Percentiles rank a stretch among this genome's conserved stretches.
These are phyloP conservation scores for Coccyzus lansbergi DNA, from an alignment of 2,797 vertebrate species.

Conservation along the genomic window DNA sequence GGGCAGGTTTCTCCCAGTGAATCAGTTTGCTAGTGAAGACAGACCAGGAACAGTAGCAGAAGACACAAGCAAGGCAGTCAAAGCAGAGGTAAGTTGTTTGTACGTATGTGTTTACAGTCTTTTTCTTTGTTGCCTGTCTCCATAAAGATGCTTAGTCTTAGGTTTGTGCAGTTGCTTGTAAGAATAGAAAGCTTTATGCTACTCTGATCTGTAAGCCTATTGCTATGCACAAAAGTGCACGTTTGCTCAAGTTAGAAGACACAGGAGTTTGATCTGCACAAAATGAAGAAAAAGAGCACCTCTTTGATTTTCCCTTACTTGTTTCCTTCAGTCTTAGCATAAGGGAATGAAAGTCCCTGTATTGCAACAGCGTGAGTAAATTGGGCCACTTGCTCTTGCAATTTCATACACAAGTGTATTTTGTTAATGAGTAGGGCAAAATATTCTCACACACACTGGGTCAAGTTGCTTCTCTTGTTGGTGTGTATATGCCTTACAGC, in stretches of 20 bases:
- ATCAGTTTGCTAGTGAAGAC: constrained; percentile 38
- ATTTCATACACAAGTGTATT: accelerated
- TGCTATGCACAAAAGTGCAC: neutral
- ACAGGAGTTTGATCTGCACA: neutral
- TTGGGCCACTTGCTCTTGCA: neutral
- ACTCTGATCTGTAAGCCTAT: neutral
- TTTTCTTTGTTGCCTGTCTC: neutral
- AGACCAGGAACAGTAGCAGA: neutral
- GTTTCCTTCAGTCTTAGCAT: neutral
- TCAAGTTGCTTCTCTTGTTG: neutral
- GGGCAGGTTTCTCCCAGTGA: constrained; percentile 13
- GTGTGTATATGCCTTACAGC: neutral
- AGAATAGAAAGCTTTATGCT: neutral
- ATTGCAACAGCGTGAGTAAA: neutral
- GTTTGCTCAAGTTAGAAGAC: neutral
- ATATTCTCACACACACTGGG: neutral
- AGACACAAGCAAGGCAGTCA: neutral
- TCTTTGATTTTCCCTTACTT: neutral
- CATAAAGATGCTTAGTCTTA: neutral
- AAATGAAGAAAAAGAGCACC: neutral
- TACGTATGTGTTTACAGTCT: neutral
- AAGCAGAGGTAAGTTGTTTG: constrained; percentile 18
- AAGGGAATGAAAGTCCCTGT: neutral
- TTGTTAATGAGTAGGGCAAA: neutral
- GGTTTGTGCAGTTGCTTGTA: neutral